Base-by-base conservation (phyloP, 2,888 invertebrate species). In the Dicycla oo region DNA sequence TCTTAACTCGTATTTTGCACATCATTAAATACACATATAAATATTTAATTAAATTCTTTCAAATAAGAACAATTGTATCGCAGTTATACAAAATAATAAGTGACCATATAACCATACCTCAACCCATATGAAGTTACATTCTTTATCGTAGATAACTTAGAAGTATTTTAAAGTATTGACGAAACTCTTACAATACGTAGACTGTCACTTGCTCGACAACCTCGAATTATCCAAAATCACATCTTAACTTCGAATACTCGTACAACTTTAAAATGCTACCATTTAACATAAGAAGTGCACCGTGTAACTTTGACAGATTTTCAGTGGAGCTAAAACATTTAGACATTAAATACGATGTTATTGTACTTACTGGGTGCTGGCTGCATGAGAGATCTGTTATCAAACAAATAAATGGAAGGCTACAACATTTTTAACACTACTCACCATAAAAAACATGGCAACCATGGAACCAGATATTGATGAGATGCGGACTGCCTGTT, bases 371-470 rank as follows among this genome's bases (percentile, higher is more conserved):
- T 3, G 57, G 57, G 18, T 66, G 66, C 11, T 47, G 66, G 66
- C 56, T 66, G 18, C 56, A 57, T 15, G 57, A 57, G 45, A n/a
- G 18, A 18, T 66, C 57, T n/a, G n/a, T n/a, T n/a, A 18, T 10
- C 47, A 57, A 30, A 83, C 67, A 82, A 83, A 62, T 74, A 83
- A 80, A 45, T 34, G 26, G 45, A 47, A 54, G 69, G 57, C 15
- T 66, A 20, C n/a, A 18, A n/a, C 62, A 78, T 26, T 20, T 54
- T 26, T 20, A 23, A 53, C 20, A 64, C 30, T 23, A 43, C 53
- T 11, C 23, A 54, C 3, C 26, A 43, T 43, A 64, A 23, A 38
- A 57, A 45, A n/a, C n/a, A n/a, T n/a, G n/a, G n/a, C n/a, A n/a
- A n/a, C n/a, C n/a, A n/a, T n/a, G n/a, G n/a, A n/a, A n/a, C n/a